Conservation (phyloP, 2,113 vertebrate genomes). For the Proteles cristata region DNA sequence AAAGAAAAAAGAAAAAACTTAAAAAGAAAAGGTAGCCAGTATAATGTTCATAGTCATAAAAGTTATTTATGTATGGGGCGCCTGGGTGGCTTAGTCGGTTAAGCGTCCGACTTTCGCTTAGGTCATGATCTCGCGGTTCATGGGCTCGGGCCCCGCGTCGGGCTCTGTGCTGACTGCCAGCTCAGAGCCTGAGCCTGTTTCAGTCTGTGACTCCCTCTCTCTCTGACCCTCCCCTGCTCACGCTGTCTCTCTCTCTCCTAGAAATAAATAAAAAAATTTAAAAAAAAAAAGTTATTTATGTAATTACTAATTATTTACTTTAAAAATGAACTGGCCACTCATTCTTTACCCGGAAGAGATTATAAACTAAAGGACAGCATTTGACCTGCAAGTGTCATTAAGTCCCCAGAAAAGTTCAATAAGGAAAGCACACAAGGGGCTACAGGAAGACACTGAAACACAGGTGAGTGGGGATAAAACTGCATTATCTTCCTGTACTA, state of each 20-base stretch:
- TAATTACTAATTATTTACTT: background rate
- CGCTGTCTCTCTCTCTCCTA: too few relatives aligned
- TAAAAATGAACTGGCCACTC: background rate
- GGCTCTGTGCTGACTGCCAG: too few relatives aligned
- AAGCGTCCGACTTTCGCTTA: too few relatives aligned
- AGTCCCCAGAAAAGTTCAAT: background rate
- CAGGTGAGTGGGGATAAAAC: rapidly evolving
- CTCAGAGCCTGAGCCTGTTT: too few relatives aligned
- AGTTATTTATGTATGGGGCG: background rate
- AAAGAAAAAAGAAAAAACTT: too few relatives aligned
- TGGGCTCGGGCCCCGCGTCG: too few relatives aligned
- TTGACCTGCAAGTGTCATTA: background rate
- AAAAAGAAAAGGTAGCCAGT: background rate
- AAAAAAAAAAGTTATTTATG: background rate
- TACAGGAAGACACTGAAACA: background rate
- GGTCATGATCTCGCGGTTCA: too few relatives aligned
- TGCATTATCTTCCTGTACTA: rapidly evolving
- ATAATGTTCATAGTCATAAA: rapidly evolving
- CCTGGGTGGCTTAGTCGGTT: too few relatives aligned
- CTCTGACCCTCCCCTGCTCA: too few relatives aligned
- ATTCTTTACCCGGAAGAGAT: background rate
- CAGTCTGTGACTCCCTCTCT: too few relatives aligned
- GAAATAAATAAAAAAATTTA: too few relatives aligned
- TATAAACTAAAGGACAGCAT: background rate
- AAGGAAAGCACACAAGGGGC: background rate